phyloP scores from a whole-genome alignment of 2,888 invertebrate genomes.

The Netelia virgata region DNA sequence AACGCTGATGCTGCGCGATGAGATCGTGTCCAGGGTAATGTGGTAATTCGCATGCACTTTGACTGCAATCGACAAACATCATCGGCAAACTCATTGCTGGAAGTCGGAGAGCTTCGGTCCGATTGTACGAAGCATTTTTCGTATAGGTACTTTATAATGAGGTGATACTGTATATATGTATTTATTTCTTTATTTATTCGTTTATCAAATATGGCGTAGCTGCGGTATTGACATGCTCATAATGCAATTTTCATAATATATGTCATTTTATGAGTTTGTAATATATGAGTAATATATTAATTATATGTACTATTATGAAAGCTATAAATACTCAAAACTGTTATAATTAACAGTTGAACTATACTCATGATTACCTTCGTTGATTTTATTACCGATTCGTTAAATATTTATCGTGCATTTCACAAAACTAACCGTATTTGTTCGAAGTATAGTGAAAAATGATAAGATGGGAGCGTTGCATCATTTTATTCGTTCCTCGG shows the following conservation, averaged over 20 bases:
- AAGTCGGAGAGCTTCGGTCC: slow-evolving; percentile 7
- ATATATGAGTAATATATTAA: too few relatives aligned
- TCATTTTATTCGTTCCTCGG: too few relatives aligned
- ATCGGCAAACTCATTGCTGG: slow-evolving; percentile 78
- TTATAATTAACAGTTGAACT: too few relatives aligned
- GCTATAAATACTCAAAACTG: not conserved
- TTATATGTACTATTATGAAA: not conserved
- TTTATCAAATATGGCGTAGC: not conserved
- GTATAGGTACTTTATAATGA: not conserved
- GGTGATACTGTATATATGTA: not conserved
- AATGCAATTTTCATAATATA: too few relatives aligned
- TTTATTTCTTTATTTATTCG: not conserved
- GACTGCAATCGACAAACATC: slow-evolving; percentile 78
- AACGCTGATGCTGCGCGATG: slow-evolving; percentile 9
- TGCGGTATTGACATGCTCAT: too few relatives aligned
- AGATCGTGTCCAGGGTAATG: slow-evolving; percentile 76
- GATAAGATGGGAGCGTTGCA: too few relatives aligned
- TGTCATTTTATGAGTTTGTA: not conserved
- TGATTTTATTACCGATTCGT: too few relatives aligned
- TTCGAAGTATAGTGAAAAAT: too few relatives aligned
- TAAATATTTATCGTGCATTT: too few relatives aligned
- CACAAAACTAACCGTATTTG: too few relatives aligned
- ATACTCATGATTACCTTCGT: too few relatives aligned
- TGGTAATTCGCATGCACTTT: slow-evolving; percentile 83
- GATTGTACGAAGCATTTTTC: not conserved